Conservation (phyloP, 1,140 invertebrate genomes). For the Littorina saxatilis region DNA sequence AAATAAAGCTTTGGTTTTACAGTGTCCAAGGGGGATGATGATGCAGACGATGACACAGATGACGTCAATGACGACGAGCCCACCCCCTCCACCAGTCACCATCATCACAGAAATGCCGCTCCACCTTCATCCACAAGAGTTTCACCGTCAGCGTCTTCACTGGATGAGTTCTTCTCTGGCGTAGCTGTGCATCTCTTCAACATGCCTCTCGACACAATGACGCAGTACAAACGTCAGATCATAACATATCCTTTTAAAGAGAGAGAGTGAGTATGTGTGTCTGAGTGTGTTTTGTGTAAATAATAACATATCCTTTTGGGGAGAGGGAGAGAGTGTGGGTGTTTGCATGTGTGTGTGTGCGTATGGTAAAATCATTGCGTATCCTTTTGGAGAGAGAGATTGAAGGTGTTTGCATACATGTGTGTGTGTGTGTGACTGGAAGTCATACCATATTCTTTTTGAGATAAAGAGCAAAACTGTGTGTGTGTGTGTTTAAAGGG, state of each 20-base stretch:
- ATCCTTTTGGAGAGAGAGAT: no score
- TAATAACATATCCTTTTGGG: no score
- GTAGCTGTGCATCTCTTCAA: slow-evolving; percentile 58
- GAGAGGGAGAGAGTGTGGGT: no score
- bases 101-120: neutral
- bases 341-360: no score
- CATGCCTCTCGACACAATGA: slow-evolving; percentile 53
- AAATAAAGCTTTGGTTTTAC: no score
- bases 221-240: slow-evolving; percentile 63
- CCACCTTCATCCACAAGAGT: neutral
- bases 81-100: neutral
- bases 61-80: neutral
- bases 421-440: no score
- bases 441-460: no score
- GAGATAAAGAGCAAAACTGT: no score
- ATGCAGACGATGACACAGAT: neutral
- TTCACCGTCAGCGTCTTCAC: neutral
- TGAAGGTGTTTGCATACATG: no score
- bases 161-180: slow-evolving; percentile 58
- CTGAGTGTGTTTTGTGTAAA: neutral
- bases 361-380: no score
- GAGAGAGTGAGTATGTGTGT: no score
- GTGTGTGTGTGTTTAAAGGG: no score
- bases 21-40: neutral
- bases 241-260: slow-evolving; percentile 71